These are phyloP conservation scores for Cephalopholis sonnerati DNA, from an alignment of 2,113 vertebrate genomes.

Conservation along the genomic window DNA sequence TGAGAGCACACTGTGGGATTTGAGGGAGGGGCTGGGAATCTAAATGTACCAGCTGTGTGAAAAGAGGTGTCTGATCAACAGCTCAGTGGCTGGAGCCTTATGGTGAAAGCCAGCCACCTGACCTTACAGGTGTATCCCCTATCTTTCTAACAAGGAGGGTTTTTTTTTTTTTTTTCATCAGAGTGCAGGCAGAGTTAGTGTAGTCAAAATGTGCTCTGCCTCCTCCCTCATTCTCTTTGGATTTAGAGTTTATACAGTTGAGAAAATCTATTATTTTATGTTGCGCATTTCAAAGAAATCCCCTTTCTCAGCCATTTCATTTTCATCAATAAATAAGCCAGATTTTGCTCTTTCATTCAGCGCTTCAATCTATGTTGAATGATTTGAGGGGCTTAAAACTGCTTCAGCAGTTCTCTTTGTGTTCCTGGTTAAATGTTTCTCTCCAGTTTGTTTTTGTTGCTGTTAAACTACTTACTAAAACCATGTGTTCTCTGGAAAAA, in stretches of 20 bases:
- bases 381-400: slow-evolving; percentile 77
- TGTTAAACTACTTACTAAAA: slow-evolving; percentile 74
- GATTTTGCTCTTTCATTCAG: slow-evolving; percentile 72
- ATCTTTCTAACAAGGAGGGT: slow-evolving; percentile 39
- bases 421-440: slow-evolving; percentile 80
- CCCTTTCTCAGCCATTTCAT: slow-evolving; percentile 78
- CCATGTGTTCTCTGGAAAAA: slow-evolving; percentile 66
- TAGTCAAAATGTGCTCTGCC: slow-evolving; percentile 49
- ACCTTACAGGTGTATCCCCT: slow-evolving; percentile 76
- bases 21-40: slow-evolving; percentile 81
- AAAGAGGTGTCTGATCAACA: slow-evolving; percentile 79
- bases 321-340: slow-evolving; percentile 84
- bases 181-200: slow-evolving; percentile 23
- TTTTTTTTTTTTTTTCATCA: slow-evolving; percentile 25
- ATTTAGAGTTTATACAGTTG: slow-evolving; percentile 64
- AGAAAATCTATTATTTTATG: slow-evolving; percentile 78
- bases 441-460: slow-evolving; percentile 79
- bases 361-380: slow-evolving; percentile 75
- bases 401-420: slow-evolving; percentile 79
- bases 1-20: slow-evolving; percentile 83
- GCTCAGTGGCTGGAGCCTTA: slow-evolving; percentile 68
- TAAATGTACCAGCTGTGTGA: slow-evolving; percentile 79
- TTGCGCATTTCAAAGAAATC: slow-evolving; percentile 79
- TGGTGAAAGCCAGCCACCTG: slow-evolving; percentile 71
- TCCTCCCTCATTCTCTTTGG: slow-evolving; percentile 49